Conservation (phyloP, 1,140 invertebrate genomes). For the Diploscapter pachys region DNA sequence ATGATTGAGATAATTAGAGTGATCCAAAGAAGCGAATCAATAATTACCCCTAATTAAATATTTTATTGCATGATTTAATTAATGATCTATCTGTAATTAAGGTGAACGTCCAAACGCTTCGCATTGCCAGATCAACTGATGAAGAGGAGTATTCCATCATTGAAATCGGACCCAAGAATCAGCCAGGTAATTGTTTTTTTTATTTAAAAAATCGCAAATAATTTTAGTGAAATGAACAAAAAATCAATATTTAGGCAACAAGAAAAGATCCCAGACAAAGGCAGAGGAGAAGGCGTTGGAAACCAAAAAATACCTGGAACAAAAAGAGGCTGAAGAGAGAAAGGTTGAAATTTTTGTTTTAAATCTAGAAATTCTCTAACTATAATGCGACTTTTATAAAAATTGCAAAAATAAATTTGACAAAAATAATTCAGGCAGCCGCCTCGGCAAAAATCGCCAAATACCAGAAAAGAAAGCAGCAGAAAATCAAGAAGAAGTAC, state of each 20-base stretch:
- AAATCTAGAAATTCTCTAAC: too few relatives aligned
- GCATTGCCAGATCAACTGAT: slow-evolving; percentile 12
- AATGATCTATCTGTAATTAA: too few relatives aligned
- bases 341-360: slow-evolving; percentile 42
- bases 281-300: slow-evolving; percentile 31
- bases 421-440: background rate
- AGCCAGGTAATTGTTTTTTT: background rate
- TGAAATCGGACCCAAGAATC: slow-evolving; percentile 36
- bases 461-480: slow-evolving; percentile 81
- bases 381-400: too few relatives aligned
- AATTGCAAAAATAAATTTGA: too few relatives aligned
- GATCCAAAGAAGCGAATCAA: too few relatives aligned
- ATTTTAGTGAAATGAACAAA: background rate
- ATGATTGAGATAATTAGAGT: too few relatives aligned
- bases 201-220: background rate
- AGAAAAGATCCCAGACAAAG: slow-evolving; percentile 39
- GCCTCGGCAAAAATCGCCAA: slow-evolving; percentile 20
- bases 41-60: too few relatives aligned
- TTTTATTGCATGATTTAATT: too few relatives aligned
- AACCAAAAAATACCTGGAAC: slow-evolving; percentile 41
- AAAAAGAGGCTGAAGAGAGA: slow-evolving; percentile 57
- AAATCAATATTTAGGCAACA: slow-evolving; percentile 13
- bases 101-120: too few relatives aligned
- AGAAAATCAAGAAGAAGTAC: slow-evolving; percentile 97
- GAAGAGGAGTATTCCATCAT: slow-evolving; percentile 60